phyloP scores from a whole-genome alignment of 2,113 vertebrate species.

The Anoplopoma fimbria region DNA sequence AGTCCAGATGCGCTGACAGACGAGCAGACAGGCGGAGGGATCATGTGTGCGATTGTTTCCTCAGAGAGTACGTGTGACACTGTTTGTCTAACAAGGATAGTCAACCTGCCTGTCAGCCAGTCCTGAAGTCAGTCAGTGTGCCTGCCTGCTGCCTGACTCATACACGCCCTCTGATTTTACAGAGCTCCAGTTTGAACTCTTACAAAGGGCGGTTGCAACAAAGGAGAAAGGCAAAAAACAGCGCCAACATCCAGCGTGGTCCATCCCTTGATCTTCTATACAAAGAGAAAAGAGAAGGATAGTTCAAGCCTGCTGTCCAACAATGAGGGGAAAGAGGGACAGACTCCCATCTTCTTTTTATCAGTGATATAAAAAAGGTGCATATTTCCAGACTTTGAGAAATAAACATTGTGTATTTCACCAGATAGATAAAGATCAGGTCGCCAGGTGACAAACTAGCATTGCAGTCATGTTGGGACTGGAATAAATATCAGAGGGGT shows the following conservation, averaged over 20 bases:
- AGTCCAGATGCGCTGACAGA: not conserved
- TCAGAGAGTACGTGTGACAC: slow-evolving; percentile 36
- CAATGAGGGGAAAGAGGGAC: not conserved
- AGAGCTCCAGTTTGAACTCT: slow-evolving; percentile 10
- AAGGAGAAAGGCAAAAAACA: slow-evolving; percentile 20
- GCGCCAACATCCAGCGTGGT: slow-evolving; percentile 9
- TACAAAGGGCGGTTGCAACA: slow-evolving; percentile 8
- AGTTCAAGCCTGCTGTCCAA: not conserved
- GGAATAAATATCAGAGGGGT: slow-evolving; percentile 28
- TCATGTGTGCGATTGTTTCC: slow-evolving; percentile 3
- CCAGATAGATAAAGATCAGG: slow-evolving; percentile 15
- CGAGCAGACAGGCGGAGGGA: not conserved
- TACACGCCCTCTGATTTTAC: slow-evolving; percentile 20
- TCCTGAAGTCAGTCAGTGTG: slow-evolving; percentile 28
- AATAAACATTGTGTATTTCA: not conserved
- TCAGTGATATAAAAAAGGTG: not conserved
- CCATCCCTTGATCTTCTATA: not conserved
- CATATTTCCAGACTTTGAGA: no score
- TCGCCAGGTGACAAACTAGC: slow-evolving; percentile 21
- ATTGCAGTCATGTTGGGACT: slow-evolving; percentile 7
- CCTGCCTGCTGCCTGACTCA: slow-evolving; percentile 40
- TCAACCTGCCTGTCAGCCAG: slow-evolving; percentile 32
- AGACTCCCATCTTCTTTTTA: not conserved
- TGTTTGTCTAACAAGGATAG: slow-evolving; percentile 60
- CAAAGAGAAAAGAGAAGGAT: not conserved